Evolutionary conservation across 2,888 invertebrate genomes (phyloP), one percentile per base, ranked within the genome.

Genomic region (Pollenia griseotomentosa): DNA sequence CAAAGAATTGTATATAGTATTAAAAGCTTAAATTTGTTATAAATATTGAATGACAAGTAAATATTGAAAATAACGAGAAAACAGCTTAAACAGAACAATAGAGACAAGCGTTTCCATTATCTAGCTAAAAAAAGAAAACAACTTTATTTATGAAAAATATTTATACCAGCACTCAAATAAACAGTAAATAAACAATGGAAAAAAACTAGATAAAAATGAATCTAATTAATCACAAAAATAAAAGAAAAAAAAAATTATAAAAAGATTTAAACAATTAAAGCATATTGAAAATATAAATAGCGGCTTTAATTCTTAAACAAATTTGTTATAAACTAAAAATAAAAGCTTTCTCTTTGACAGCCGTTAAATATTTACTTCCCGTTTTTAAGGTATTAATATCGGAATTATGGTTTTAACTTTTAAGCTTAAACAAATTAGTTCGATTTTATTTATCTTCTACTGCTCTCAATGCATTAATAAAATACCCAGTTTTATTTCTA

Each of bases 31-130:
- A 74, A 73, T 74, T 51, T 75, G 48, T 75, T 68, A 68, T 44
- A 61, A 61, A 55, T 77, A 77, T 70, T 77, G 63, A 83, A 63
- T 77, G 55, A 68, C 74, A 82, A 74, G 73, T 82, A 66, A 63
- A 75, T 75, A 74, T 74, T 74, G 51, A 65, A 57, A 83, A 65
- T 51, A 63, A 46, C 33, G n/a, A 63, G 57, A 66, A 55, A 81
- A 33, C 11, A 77, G 63, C 44, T 63, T 57, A 81, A 16, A 53
- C 12, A 65, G 46, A 77, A 70, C 83, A 77, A 70, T 77, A 63
- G n/a, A 44, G 9, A 19, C 40, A 71, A 70, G 55, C 33, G 46
- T 48, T 70, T 46, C 12, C 46, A 77, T 77, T 70, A 57, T 77
- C 63, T 61, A 66, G 19, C 2, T 48, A 19, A 33, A 61, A 74